Base-by-base conservation (phyloP, 2,797 vertebrate genomes). In the Passerculus sandwichensis region DNA sequence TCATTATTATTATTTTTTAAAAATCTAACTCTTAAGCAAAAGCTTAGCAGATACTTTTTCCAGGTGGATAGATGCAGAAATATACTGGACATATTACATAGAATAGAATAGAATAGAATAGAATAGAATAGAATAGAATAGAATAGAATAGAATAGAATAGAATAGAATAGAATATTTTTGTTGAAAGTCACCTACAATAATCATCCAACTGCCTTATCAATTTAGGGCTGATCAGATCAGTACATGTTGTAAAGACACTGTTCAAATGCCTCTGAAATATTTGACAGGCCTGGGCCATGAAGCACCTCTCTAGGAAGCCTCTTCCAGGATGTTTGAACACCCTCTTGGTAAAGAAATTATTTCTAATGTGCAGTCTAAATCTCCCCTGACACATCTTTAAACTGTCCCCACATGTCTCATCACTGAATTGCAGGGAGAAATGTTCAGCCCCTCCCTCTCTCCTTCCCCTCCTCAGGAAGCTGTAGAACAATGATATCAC, bases 361-460 rank as follows among this genome's bases (percentile, higher is more conserved):
- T 2, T 69, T 40, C 30, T 22, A 12, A 74, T 15, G 10, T 22
- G 2, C 14, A 10, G 16, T 47, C n/a, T 29, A 32, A 78, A 57
- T 7, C 11, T 66, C 12, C 13, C 17, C 44, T 32, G 20, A 10
- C 16, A 9, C n/a, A 69, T 6, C 10, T 74, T 53, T 38, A 16
- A 36, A 20, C 21, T 15, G 6, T 57, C 53, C 12, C 19, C 13
- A 32, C 0, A 0, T 40, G 15, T 53, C 53, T 8, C 18, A 6
- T 61, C n/a, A 26, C 11, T 26, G 12, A 32, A 34, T 32, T 45
- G 8, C 11, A 61, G 21, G 8, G 14, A 57, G 22, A 67, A 67
- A 60, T 51, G 6, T 19, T 40, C 10, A n/a, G 2, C n/a, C 29
- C 2, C 5, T 67, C 32, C 4, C 2, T 76, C 16, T 66, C n/a